Evolutionary conservation across 2,113 vertebrate genomes (phyloP), one percentile per base, ranked within the genome.

Genomic region (Rattus rattus): DNA sequence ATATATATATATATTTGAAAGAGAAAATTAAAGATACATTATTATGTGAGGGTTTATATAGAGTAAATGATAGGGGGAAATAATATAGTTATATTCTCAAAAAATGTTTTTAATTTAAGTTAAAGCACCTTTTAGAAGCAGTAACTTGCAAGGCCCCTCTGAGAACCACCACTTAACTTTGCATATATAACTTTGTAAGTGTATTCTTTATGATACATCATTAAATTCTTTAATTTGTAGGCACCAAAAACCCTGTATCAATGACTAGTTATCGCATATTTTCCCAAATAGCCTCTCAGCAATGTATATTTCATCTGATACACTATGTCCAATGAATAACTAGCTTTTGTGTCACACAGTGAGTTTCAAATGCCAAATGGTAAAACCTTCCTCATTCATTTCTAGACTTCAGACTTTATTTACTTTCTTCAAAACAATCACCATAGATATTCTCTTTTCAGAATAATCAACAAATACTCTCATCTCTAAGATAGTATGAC

Each of bases 401-500:
- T 93, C 20, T 19, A 77, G 11, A 20, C 19, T 54, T 26, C 13
- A 90, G 36, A 43, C 12, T 49, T 73, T 92, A 7, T 86, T 76
- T 77, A 59, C 43, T 87, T 95, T 36, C 19, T 89, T 1, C 11
- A 81, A 86, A 96, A 16, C 59, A 19, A 10, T 10, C 17, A 90
- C 63, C 7, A 63, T 61, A 90, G 12, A 22, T 65, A 33, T 1
- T 65, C 90, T 22, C 14, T 84, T 94, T 92, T 12, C 10, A 94
- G 3, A 67, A 85, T 90, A 73, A 94, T 80, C 30, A 94, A 26
- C 11, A 52, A 5, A 75, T 43, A 26, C 28, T 13, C 12, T 52
- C 65, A 33, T 94, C 67, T 92, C 81, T 89, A 88, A 30, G 22
- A 94, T 75, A 69, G 92, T 70, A 43, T 97, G 49, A 76, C 30